Conservation (phyloP, 2,888 invertebrate species). For the Meganola albula region DNA sequence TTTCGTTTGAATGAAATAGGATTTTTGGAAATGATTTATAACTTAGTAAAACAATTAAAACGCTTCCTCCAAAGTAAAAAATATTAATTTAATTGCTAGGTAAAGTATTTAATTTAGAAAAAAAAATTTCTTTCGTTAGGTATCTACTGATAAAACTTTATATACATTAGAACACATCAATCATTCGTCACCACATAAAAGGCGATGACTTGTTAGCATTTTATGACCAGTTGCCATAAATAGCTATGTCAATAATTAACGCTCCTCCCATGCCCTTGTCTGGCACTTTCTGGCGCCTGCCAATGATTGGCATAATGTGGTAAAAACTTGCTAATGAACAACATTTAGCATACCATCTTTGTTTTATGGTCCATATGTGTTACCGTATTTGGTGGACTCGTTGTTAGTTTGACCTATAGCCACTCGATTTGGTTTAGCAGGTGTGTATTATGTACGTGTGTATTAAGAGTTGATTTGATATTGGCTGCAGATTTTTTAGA, state of each 20-base stretch:
- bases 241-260: constrained; percentile 31
- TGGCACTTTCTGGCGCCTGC: constrained; percentile 31
- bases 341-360: constrained; percentile 50
- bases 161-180: constrained; percentile 16
- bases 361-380: constrained; percentile 28
- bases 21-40: too few species aligned
- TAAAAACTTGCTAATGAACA: constrained; percentile 41
- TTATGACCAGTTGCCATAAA: constrained; percentile 33
- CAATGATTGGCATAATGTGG: constrained; percentile 40
- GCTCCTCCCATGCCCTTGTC: constrained; percentile 52
- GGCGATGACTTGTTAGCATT: constrained; percentile 43
- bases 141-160: constrained; percentile 24
- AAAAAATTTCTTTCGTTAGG: too few species aligned
- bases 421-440: constrained; percentile 19
- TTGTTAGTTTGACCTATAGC: constrained; percentile 17
- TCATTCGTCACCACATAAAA: constrained; percentile 45
- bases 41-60: too few species aligned
- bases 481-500: too few species aligned
- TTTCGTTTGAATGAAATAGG: too few species aligned
- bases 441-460: constrained; percentile 17
- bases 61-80: too few species aligned
- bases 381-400: constrained; percentile 28
- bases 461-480: constrained; percentile 13
- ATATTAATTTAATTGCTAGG: too few species aligned
- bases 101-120: too few species aligned